Evolutionary conservation across 1,140 invertebrate species (phyloP).

Genomic region (Microplitis demolitor): DNA sequence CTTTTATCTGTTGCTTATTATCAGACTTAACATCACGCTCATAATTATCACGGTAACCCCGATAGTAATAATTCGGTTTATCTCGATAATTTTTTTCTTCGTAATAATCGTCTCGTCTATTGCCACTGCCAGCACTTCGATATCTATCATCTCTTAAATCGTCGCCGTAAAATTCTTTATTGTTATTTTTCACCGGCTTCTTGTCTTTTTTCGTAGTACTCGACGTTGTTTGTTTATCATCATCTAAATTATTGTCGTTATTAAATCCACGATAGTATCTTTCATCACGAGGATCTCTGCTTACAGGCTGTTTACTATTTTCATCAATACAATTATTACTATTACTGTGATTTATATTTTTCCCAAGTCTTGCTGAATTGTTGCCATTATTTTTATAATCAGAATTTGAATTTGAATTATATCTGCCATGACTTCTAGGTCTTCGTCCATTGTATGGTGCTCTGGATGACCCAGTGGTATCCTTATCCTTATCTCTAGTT

Average conservation of each 20-base stretch:
- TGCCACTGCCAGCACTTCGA: background rate
- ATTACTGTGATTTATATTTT: background rate
- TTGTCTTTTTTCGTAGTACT: slow-evolving; percentile 12
- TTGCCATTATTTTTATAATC: background rate
- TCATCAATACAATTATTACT: background rate
- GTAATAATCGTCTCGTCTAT: slow-evolving; percentile 17
- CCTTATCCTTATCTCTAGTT: no score
- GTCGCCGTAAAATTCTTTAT: slow-evolving; percentile 5
- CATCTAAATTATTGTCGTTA: slow-evolving; percentile 3
- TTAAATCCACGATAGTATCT: background rate
- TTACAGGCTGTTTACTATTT: background rate
- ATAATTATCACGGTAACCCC: slow-evolving; percentile 17
- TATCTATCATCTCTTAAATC: slow-evolving; percentile 10
- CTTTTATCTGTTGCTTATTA: slow-evolving; percentile 31
- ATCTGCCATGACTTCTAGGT: no score
- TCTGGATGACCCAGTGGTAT: no score
- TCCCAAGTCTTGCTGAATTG: background rate
- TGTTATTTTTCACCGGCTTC: background rate
- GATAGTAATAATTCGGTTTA: slow-evolving; percentile 28
- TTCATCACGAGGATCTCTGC: background rate
- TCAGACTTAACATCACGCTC: slow-evolving; percentile 17
- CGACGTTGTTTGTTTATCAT: background rate
- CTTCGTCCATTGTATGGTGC: no score
- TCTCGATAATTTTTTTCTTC: slow-evolving; percentile 34
- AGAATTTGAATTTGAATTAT: no score